Percentiles rank a stretch among this genome's conserved stretches.
These are phyloP conservation scores for Sesamia nonagrioides DNA, from an alignment of 1,140 invertebrate genomes.

Conservation along the genomic window DNA sequence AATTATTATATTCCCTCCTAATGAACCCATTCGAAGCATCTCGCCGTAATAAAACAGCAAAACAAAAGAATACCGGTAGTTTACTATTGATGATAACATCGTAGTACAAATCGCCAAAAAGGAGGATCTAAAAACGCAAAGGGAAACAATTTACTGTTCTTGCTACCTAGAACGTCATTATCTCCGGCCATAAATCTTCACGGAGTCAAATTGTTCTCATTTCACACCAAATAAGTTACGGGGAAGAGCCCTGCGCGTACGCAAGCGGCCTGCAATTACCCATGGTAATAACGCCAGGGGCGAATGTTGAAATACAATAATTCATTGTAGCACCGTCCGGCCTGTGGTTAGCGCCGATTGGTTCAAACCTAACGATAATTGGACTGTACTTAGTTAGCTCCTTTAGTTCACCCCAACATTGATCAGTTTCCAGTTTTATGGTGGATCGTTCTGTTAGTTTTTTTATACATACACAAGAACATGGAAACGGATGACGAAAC, in stretches of 20 bases:
- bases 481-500: not conserved
- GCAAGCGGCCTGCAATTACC: slow-evolving; percentile 71
- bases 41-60: not conserved
- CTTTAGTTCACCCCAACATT: slow-evolving; percentile 16
- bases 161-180: slow-evolving; percentile 75
- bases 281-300: slow-evolving; percentile 61
- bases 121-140: slow-evolving; percentile 35
- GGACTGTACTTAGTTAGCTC: slow-evolving; percentile 24
- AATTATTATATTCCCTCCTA: no score
- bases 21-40: not conserved
- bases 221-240: slow-evolving; percentile 83
- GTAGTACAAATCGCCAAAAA: not conserved
- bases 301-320: slow-evolving; percentile 46
- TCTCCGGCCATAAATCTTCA: slow-evolving; percentile 73
- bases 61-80: not conserved
- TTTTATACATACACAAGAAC: not conserved
- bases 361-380: slow-evolving; percentile 37
- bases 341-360: slow-evolving; percentile 39
- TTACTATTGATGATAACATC: not conserved
- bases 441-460: not conserved
- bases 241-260: slow-evolving; percentile 59
- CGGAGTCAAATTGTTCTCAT: slow-evolving; percentile 80
- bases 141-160: slow-evolving; percentile 68
- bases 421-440: not conserved
- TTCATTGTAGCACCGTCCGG: slow-evolving; percentile 47